These are phyloP conservation scores for Hemitrygon akajei DNA, from an alignment of 2,797 vertebrate genomes.

Conservation along the genomic window DNA sequence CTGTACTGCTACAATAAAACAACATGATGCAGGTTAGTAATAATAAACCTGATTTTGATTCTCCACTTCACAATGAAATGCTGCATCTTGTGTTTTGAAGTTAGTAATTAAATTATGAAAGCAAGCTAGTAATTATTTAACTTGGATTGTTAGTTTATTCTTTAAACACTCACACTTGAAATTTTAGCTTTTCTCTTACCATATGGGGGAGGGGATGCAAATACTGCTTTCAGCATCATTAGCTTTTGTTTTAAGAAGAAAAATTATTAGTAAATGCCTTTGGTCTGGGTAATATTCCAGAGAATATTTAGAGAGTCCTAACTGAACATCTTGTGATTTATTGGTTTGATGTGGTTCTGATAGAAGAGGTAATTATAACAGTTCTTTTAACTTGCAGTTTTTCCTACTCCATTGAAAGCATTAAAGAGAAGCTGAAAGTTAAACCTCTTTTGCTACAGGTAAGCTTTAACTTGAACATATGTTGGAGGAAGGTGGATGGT, in stretches of 20 bases:
- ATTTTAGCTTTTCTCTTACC: neutral
- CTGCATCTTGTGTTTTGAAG: neutral
- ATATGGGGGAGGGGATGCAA: neutral
- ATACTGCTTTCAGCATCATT: neutral
- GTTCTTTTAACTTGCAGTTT: slow-evolving; percentile 58
- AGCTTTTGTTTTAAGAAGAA: neutral
- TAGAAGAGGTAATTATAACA: slow-evolving; percentile 32
- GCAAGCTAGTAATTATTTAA: neutral
- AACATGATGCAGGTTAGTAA: no score
- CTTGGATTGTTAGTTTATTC: neutral
- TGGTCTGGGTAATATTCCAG: neutral
- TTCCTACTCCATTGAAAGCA: slow-evolving; percentile 75
- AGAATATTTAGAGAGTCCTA: neutral
- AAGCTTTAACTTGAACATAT: slow-evolving; percentile 40
- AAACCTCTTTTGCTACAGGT: slow-evolving; percentile 88
- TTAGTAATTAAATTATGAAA: neutral
- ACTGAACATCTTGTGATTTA: neutral
- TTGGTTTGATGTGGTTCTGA: neutral
- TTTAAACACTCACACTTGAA: neutral
- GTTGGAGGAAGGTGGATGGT: neutral
- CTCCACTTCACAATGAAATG: no score
- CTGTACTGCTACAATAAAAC: no score
- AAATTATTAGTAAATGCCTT: neutral
- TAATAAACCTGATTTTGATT: no score
- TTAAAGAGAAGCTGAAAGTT: slow-evolving; percentile 79